These are phyloP conservation scores for Corythornis madagascariensis DNA, from an alignment of 2,113 vertebrate genomes.

Conservation along the genomic window DNA sequence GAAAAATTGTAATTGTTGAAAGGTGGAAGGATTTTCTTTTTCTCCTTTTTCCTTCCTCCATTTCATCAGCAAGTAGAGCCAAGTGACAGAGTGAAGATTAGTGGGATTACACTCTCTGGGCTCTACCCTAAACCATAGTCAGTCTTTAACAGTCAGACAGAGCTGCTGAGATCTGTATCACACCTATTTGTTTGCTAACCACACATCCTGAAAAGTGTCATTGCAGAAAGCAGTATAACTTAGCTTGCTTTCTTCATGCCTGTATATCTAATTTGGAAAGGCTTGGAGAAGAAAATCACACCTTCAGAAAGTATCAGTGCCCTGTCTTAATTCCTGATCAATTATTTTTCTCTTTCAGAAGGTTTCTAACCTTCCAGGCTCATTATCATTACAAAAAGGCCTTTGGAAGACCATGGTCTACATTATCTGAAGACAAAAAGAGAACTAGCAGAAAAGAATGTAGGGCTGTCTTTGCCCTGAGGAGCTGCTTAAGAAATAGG, in stretches of 20 bases:
- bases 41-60: background rate
- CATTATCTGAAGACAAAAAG: background rate
- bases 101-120: background rate
- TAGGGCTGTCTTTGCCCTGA: background rate
- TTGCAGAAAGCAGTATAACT: background rate
- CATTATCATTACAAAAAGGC: background rate
- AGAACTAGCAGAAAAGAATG: background rate
- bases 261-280: background rate
- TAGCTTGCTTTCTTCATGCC: background rate
- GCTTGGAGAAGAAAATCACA: background rate
- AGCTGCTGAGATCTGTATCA: background rate
- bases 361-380: background rate
- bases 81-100: background rate
- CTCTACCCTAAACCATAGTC: background rate
- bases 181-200: background rate
- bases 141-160: background rate
- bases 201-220: background rate
- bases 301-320: background rate
- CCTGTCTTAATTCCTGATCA: background rate
- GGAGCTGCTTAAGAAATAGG: background rate
- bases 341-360: background rate
- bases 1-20: background rate
- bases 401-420: background rate
- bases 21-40: background rate
- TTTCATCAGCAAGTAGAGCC: background rate